phyloP scores from a whole-genome alignment of 2,113 vertebrate genomes.

The Epinephelus moara region DNA sequence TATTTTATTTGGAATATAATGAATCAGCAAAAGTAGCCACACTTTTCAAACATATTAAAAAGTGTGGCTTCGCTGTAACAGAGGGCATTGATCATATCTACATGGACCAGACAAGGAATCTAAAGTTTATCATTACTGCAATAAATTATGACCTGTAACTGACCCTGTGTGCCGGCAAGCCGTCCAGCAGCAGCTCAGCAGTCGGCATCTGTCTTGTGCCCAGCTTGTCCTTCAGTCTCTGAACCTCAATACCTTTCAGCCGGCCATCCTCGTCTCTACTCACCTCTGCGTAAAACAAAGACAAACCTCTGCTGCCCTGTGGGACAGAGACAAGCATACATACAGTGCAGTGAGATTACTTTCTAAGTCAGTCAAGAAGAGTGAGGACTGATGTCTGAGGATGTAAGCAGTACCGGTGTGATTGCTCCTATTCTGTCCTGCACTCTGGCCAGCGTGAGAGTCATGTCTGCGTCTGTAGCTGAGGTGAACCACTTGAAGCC shows the following conservation, averaged over 20 bases:
- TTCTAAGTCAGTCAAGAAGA: not conserved
- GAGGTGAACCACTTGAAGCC: conserved; percentile 94
- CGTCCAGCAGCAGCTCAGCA: conserved; percentile 89
- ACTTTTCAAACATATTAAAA: too few species aligned
- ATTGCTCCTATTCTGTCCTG: conserved; percentile 79
- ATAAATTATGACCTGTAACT: conserved; percentile 17
- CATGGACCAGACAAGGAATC: not conserved
- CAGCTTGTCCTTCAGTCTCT: conserved; percentile 91
- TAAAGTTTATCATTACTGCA: not conserved
- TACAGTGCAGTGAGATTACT: not conserved
- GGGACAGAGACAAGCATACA: conserved; percentile 2
- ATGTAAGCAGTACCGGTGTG: conserved; percentile 68
- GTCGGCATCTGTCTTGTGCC: conserved; percentile 91
- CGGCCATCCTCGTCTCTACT: conserved; percentile 80
- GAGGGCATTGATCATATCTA: not conserved
- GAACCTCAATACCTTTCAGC: conserved; percentile 87
- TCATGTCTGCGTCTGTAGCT: conserved; percentile 89
- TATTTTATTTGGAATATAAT: too few species aligned
- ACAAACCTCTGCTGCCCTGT: conserved; percentile 88
- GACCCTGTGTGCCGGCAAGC: conserved; percentile 85
- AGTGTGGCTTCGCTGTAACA: not conserved
- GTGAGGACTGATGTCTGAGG: not conserved
- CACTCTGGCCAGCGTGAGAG: conserved; percentile 88
- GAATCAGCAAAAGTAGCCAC: too few species aligned
- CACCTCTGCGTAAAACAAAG: conserved; percentile 89